These are phyloP conservation scores for Nebria ingens DNA, from an alignment of 1,140 invertebrate species.

Conservation along the genomic window DNA sequence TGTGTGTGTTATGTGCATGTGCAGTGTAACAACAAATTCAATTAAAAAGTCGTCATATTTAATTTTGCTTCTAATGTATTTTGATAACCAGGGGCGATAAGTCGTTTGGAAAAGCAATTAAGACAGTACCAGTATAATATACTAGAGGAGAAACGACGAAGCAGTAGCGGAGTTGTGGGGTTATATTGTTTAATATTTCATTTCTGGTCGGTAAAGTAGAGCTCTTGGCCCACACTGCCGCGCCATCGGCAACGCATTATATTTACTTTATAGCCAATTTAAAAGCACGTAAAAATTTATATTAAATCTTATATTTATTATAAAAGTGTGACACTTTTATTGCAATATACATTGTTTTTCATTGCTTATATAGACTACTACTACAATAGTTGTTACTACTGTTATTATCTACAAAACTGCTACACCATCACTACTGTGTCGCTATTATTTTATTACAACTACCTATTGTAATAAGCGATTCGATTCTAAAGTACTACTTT, in stretches of 20 bases:
- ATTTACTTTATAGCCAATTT: slow-evolving; percentile 8
- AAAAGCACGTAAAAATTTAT: slow-evolving; percentile 9
- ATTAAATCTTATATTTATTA: slow-evolving; percentile 10
- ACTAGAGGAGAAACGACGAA: too few relatives aligned
- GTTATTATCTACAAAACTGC: too few relatives aligned
- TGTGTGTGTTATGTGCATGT: not conserved
- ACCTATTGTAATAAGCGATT: too few relatives aligned
- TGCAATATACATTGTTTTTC: slow-evolving; percentile 6
- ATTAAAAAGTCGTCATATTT: slow-evolving; percentile 6
- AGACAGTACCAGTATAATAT: too few relatives aligned
- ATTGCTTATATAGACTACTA: too few relatives aligned
- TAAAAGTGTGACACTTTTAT: slow-evolving; percentile 7
- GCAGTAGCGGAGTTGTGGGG: not conserved
- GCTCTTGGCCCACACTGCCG: not conserved
- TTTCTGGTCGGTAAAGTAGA: slow-evolving; percentile 1
- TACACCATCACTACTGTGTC: too few relatives aligned
- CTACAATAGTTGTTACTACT: too few relatives aligned
- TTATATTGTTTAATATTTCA: slow-evolving; percentile 9
- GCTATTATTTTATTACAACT: too few relatives aligned
- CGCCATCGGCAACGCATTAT: not conserved
- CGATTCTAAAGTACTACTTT: too few relatives aligned
- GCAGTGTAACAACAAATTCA: not conserved
- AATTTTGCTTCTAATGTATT: not conserved
- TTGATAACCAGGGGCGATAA: not conserved
- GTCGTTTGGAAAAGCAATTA: slow-evolving; percentile 1